Evolutionary conservation across 2,888 invertebrate species (phyloP).

Genomic region (Acanthococcus lagerstroemiae): DNA sequence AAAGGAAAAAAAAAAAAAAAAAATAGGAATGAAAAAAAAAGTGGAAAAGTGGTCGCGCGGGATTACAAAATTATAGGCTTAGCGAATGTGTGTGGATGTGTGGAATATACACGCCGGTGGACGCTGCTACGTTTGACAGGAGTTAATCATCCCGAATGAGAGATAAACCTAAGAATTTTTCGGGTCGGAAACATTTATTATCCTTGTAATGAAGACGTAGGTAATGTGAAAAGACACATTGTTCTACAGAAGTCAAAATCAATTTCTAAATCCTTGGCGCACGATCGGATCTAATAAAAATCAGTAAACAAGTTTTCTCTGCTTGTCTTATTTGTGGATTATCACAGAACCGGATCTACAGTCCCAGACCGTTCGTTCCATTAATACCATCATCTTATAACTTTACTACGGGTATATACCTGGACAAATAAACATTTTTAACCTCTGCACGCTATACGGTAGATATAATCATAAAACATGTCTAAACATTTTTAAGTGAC

Average conservation of each 20-base stretch:
- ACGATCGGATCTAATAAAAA: conserved; percentile 29
- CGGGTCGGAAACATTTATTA: no score
- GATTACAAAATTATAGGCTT: no score
- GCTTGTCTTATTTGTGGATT: conserved; percentile 27
- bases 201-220: neutral
- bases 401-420: conserved; percentile 11
- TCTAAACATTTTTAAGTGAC: conserved; percentile 32
- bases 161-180: no score
- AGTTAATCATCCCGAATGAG: no score
- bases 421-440: conserved; percentile 30
- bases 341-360: conserved; percentile 24
- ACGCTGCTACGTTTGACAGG: no score
- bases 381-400: conserved; percentile 24
- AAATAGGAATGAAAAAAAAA: no score
- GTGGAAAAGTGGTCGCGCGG: no score
- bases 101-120: no score
- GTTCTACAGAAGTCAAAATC: conserved; percentile 27
- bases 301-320: conserved; percentile 24
- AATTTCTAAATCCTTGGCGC: conserved; percentile 25
- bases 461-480: conserved; percentile 31
- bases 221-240: conserved; percentile 8
- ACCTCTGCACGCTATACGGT: conserved; percentile 30
- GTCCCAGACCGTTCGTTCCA: conserved; percentile 11
- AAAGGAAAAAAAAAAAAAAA: no score
- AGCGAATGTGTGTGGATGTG: no score